phyloP scores from a whole-genome alignment of 2,113 vertebrate genomes.

The Tinamus guttatus region DNA sequence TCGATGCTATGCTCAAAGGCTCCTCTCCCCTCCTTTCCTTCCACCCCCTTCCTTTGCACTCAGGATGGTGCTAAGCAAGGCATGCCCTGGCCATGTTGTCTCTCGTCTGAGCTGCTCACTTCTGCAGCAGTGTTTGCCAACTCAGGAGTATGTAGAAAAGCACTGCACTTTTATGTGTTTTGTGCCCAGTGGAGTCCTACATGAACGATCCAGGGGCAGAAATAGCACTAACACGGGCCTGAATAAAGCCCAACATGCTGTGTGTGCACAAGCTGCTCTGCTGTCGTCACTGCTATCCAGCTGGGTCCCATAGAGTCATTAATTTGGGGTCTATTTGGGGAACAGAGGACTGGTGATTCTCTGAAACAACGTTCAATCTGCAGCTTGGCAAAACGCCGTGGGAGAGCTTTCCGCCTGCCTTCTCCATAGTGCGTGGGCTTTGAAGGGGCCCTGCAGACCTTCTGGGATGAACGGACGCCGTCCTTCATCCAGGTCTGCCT shows the following conservation, averaged over 20 bases:
- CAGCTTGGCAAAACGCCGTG: constrained; percentile 3
- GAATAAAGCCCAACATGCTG: constrained; percentile 32
- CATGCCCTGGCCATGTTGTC: neutral
- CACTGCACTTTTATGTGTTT: neutral
- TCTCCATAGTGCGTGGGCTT: neutral
- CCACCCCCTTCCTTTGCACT: neutral
- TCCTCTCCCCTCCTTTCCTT: neutral
- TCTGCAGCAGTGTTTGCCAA: neutral
- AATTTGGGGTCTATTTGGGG: constrained; percentile 59
- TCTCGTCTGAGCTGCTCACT: neutral
- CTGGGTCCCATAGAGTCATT: neutral
- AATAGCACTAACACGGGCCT: constrained; percentile 23
- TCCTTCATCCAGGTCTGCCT: neutral
- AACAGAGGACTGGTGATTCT: constrained; percentile 22
- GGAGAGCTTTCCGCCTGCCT: constrained; percentile 9
- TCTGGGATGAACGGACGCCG: neutral
- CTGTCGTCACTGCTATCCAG: constrained; percentile 43
- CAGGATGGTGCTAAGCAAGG: neutral
- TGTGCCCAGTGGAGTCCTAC: neutral
- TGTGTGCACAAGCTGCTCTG: constrained; percentile 17
- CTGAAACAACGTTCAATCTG: constrained; percentile 36
- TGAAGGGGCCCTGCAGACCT: neutral
- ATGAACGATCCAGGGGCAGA: constrained; percentile 34
- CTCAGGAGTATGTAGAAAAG: neutral
- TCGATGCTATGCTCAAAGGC: neutral